Evolutionary conservation across 2,113 vertebrate genomes (phyloP).

Genomic region (Psittacula cyanocephala): DNA sequence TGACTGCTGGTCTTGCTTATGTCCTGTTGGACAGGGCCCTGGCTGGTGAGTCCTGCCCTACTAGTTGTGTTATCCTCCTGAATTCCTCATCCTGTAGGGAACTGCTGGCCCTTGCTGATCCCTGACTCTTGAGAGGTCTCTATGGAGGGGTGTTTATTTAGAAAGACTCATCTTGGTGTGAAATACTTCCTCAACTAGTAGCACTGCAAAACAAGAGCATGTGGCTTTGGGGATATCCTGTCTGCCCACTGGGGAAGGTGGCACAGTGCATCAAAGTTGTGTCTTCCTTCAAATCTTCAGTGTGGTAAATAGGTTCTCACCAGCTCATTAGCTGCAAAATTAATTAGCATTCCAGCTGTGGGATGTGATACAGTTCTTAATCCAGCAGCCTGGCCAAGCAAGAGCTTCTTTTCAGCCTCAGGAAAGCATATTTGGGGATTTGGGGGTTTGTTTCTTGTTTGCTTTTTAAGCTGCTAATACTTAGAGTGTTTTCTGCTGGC

Average conservation of each 20-base stretch:
- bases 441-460: not conserved
- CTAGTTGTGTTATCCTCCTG: not conserved
- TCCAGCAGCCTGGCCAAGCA: not conserved
- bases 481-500: not conserved
- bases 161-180: not conserved
- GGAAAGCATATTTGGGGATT: not conserved
- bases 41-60: not conserved
- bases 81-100: not conserved
- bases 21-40: not conserved
- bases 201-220: not conserved
- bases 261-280: not conserved
- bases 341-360: not conserved
- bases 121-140: not conserved
- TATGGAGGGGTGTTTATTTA: not conserved
- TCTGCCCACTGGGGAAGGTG: not conserved
- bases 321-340: conserved; percentile 19
- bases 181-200: conserved; percentile 8
- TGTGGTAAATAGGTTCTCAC: not conserved
- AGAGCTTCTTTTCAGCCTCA: not conserved
- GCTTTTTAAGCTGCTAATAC: not conserved
- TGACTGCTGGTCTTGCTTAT: not conserved
- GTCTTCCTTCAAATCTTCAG: not conserved
- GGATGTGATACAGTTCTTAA: not conserved
- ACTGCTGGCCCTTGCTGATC: not conserved
- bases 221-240: not conserved